Percentiles rank a stretch among this genome's conserved stretches.
Conservation (phyloP, 2,113 vertebrate genomes). For the Agelaius phoeniceus region DNA sequence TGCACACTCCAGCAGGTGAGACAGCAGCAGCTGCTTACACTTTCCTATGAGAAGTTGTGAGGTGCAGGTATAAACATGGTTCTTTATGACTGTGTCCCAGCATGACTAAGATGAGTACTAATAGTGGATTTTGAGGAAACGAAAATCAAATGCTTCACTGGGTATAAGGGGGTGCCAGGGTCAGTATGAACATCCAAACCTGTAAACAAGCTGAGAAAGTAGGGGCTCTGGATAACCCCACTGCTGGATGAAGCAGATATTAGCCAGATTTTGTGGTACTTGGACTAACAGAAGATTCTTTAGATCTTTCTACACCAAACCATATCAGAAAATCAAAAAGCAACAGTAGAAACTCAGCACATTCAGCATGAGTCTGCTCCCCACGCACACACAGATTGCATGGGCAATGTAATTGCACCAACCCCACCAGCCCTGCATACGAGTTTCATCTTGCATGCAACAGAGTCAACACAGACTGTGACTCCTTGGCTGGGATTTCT, state of each 20-base stretch:
- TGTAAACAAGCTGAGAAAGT: not conserved
- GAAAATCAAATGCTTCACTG: not conserved
- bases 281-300: not conserved
- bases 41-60: not conserved
- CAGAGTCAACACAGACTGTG: not conserved
- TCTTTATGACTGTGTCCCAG: not conserved
- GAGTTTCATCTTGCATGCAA: not conserved
- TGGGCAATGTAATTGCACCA: accelerated
- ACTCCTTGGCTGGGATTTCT: not conserved
- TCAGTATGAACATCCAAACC: not conserved
- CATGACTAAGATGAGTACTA: not conserved
- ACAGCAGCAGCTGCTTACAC: not conserved
- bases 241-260: not conserved
- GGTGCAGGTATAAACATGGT: not conserved
- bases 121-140: not conserved
- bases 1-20: not conserved
- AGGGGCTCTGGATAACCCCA: not conserved
- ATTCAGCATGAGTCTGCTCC: not conserved
- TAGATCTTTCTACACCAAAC: not conserved
- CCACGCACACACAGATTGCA: accelerated
- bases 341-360: not conserved
- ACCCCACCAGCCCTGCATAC: not conserved
- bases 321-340: not conserved
- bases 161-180: not conserved
- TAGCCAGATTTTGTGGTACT: not conserved